A percentile compares a stretch with the other conserved stretches of the same genome.
Evolutionary conservation across 2,113 vertebrate genomes (phyloP).

Genomic region (Dromas ardeola): DNA sequence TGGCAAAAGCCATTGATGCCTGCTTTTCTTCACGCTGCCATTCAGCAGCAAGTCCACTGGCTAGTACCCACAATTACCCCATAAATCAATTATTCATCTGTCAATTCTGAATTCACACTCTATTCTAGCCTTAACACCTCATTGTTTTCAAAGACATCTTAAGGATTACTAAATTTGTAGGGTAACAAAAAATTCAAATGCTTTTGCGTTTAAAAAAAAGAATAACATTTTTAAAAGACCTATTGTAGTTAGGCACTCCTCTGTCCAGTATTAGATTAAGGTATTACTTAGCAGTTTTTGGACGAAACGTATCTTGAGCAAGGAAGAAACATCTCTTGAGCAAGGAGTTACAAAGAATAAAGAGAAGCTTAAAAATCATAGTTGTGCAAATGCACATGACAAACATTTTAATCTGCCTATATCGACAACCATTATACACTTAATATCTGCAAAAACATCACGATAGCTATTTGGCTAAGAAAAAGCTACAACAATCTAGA

Average conservation of each 20-base stretch:
- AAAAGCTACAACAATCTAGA: neutral
- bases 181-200: neutral
- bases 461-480: neutral
- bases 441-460: neutral
- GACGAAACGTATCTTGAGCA: neutral
- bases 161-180: neutral
- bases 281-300: neutral
- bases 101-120: neutral
- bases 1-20: neutral
- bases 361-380: neutral
- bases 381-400: neutral
- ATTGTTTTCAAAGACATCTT: neutral
- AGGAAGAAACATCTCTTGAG: neutral
- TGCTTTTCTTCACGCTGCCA: neutral
- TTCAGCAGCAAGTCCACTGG: neutral
- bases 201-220: neutral
- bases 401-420: neutral
- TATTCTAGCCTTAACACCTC: neutral
- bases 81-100: neutral
- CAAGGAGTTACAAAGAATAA: neutral
- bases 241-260: neutral
- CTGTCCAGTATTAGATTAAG: neutral
- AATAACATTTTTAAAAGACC: neutral
- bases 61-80: neutral
- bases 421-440: neutral